Evolutionary conservation across 1,140 invertebrate genomes (phyloP).

Genomic region (Trypoxylus dichotomus): DNA sequence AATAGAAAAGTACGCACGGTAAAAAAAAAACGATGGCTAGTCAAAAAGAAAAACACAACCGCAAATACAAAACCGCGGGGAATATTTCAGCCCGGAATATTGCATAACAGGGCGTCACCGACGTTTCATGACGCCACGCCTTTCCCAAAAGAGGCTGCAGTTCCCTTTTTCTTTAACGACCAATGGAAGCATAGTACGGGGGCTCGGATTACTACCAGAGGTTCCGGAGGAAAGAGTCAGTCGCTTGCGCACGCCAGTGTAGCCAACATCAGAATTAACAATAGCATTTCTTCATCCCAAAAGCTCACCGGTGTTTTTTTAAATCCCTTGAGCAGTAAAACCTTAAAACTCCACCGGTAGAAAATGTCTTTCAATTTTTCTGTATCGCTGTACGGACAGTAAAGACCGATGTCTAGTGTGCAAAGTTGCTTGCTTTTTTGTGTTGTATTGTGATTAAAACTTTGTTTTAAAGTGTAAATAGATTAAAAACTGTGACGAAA

Average conservation of each 20-base stretch:
- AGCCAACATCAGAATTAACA: not conserved
- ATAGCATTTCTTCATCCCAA: not conserved
- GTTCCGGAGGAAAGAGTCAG: constrained; percentile 9
- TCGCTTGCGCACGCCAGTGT: constrained; percentile 20
- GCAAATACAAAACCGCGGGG: constrained; percentile 13
- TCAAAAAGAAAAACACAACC: not conserved
- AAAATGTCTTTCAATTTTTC: not conserved
- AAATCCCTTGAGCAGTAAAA: not conserved
- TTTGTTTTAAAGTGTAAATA: not conserved
- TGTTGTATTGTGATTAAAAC: not conserved
- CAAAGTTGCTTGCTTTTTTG: not conserved
- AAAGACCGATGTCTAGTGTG: not conserved
- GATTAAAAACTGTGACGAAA: not conserved
- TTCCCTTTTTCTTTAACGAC: constrained; percentile 2
- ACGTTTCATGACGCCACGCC: not conserved
- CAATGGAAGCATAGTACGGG: not conserved
- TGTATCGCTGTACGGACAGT: not conserved
- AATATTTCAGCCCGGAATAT: not conserved
- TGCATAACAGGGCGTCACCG: constrained; percentile 11
- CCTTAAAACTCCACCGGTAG: not conserved
- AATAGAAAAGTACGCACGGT: not conserved
- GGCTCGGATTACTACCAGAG: constrained; percentile 14
- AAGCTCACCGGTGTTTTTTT: not conserved
- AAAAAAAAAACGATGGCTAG: constrained; percentile 1
- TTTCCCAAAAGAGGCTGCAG: constrained; percentile 1